phyloP scores from a whole-genome alignment of 2,888 invertebrate species.

The Darwinula stevensoni region DNA sequence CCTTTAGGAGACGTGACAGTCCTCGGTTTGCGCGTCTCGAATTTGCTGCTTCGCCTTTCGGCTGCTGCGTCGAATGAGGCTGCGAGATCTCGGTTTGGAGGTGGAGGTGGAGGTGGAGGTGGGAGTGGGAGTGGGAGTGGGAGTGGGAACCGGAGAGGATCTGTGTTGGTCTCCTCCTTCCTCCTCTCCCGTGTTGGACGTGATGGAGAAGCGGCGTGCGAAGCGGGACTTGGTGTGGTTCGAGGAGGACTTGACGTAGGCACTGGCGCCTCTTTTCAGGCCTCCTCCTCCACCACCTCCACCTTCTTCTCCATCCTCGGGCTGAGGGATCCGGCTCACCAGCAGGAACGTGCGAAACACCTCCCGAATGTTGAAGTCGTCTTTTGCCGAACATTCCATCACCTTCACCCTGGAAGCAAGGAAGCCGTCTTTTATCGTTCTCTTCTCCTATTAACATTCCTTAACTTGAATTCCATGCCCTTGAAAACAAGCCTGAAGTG shows the following conservation, averaged over 20 bases:
- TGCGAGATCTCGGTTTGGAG: slow-evolving; percentile 33
- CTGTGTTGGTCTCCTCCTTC: slow-evolving; percentile 1
- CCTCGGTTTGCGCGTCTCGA: slow-evolving; percentile 33
- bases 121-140: slow-evolving; percentile 12
- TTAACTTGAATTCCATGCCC: no score
- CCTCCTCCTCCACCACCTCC: slow-evolving; percentile 12
- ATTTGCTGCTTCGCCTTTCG: slow-evolving; percentile 48
- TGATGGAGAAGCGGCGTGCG: slow-evolving; percentile 7
- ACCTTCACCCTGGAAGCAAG: slow-evolving; percentile 30
- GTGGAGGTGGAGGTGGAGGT: slow-evolving; percentile 13
- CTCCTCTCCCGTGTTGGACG: slow-evolving; percentile 1
- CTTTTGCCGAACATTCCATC: slow-evolving; percentile 45
- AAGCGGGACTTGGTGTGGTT: slow-evolving; percentile 10
- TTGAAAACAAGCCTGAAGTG: no score
- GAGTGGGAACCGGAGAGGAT: slow-evolving; percentile 11
- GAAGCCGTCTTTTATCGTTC: slow-evolving; percentile 5
- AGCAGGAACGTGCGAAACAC: slow-evolving; percentile 48
- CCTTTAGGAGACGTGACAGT: slow-evolving; percentile 36
- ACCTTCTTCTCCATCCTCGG: slow-evolving; percentile 20
- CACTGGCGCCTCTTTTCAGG: slow-evolving; percentile 38
- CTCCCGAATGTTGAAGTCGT: slow-evolving; percentile 43
- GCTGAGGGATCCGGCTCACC: slow-evolving; percentile 28
- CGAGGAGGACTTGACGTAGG: slow-evolving; percentile 22
- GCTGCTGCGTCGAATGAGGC: slow-evolving; percentile 44
- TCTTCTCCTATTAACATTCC: no score